Evolutionary conservation across 1,140 invertebrate species (phyloP).

Genomic region (Gryllus bimaculatus): DNA sequence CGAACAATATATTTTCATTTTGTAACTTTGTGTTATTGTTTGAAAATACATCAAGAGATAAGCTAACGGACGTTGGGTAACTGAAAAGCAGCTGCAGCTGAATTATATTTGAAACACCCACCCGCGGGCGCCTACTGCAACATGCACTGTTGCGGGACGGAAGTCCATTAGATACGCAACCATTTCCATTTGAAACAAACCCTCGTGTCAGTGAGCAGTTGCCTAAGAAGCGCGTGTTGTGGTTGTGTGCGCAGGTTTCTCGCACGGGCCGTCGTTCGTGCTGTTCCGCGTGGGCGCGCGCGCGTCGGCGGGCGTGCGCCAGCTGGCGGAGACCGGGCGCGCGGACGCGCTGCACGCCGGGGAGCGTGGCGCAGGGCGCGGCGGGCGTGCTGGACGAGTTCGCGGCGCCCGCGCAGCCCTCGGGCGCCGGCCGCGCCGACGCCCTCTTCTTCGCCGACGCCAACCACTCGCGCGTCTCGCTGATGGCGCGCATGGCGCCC

Average conservation of each 20-base stretch:
- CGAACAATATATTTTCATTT: too few relatives aligned
- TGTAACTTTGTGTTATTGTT: too few relatives aligned
- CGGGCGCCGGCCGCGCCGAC: slow-evolving; percentile 37
- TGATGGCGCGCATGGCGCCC: slow-evolving; percentile 34
- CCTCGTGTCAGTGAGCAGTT: too few relatives aligned
- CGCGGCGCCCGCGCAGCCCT: slow-evolving; percentile 33
- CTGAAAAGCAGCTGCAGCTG: too few relatives aligned
- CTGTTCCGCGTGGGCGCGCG: slow-evolving; percentile 69
- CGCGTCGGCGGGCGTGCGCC: slow-evolving; percentile 61
- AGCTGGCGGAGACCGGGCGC: slow-evolving; percentile 73
- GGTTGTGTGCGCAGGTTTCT: slow-evolving; percentile 53
- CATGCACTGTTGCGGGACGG: too few relatives aligned
- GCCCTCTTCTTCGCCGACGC: slow-evolving; percentile 39
- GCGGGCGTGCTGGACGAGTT: slow-evolving; percentile 38
- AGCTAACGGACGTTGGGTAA: too few relatives aligned
- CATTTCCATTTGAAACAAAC: too few relatives aligned
- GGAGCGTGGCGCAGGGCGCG: slow-evolving; percentile 26
- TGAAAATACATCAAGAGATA: too few relatives aligned
- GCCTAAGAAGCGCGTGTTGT: too few relatives aligned
- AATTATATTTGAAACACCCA: too few relatives aligned
- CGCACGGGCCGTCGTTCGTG: slow-evolving; percentile 68
- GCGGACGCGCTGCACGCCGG: slow-evolving; percentile 56
- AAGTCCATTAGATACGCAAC: too few relatives aligned
- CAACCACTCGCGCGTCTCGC: slow-evolving; percentile 36
- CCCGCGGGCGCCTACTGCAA: too few relatives aligned